Evolutionary conservation across 2,797 vertebrate species (phyloP), one percentile per base, ranked within the genome.

Genomic region (Luscinia luscinia): DNA sequence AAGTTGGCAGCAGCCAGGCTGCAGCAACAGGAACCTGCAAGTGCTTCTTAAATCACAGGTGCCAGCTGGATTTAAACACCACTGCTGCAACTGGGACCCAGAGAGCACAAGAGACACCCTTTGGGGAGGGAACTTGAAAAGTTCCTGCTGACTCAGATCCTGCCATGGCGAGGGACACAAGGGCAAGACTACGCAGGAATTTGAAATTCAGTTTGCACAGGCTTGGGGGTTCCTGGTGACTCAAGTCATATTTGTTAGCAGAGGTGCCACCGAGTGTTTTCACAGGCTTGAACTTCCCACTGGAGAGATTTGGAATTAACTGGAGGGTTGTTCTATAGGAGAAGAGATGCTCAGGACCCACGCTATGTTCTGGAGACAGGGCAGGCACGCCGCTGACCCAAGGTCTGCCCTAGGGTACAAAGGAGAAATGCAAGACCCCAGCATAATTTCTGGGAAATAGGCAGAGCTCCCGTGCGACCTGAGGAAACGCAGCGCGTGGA

Each of bases 281-380:
- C 66, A 89, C 1, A 15, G 57, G 69, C 75, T 95, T 74, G 41
- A 89, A 91, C 73, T 83, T 93, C 89, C 89, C 78, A 67, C 69
- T 93, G 61, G 61, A 84, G 67, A 84, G 58, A 64, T 78, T 1
- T 62, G 32, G 76, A 92, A 51, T 70, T 81, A 62, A 87, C n/a
- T 12, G 23, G 55, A 81, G 12, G 52, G 43, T 15, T 40, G 34
- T 63, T 78, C 74, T 73, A 3, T 6, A 38, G 57, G 80, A 77
- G 15, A 32, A 66, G 57, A 92, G 41, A 30, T 43, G 28, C 77
- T 69, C 54, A 5, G 67, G 49, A 77, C 62, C 46, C 67, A 84
- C 10, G 0, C 32, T 14, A 3, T 3, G 14, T 5, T 15, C 52
- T 57, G 12, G 46, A 54, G n/a, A 62, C 32, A 15, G 34, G 34